Percentiles rank a stretch among this genome's conserved stretches.
These are phyloP conservation scores for Drosophila lacertosa DNA, from an alignment of 1,140 invertebrate species.

Conservation along the genomic window DNA sequence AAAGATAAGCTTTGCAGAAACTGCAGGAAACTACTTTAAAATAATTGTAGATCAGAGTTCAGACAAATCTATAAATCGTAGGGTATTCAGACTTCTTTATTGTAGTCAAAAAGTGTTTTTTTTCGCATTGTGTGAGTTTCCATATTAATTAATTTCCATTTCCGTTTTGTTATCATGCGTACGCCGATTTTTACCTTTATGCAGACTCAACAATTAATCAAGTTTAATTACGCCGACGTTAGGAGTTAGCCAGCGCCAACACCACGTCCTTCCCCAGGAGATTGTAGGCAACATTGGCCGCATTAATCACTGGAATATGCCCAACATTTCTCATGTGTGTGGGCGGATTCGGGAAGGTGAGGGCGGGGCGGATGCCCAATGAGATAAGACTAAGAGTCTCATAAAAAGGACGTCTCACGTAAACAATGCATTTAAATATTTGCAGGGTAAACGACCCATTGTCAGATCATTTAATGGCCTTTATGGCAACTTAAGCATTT, in stretches of 20 bases:
- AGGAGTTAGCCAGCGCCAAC: constrained; percentile 30
- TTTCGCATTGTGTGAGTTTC: constrained; percentile 26
- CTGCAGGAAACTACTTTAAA: no score
- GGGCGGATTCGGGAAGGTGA: constrained; percentile 3
- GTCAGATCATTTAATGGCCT: constrained; percentile 22
- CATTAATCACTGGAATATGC: constrained; percentile 80
- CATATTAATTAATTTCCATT: constrained; percentile 81
- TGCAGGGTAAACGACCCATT: constrained; percentile 26
- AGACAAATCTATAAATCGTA: neutral
- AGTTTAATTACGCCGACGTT: constrained; percentile 72
- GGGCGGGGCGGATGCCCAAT: neutral
- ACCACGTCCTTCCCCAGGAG: constrained; percentile 28
- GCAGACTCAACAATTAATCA: constrained; percentile 79
- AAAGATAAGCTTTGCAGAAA: neutral
- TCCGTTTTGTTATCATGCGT: constrained; percentile 75
- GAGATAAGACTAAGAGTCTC: constrained; percentile 51
- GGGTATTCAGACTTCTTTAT: constrained; percentile 16
- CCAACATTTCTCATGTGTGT: constrained; percentile 70
- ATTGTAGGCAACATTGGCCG: constrained; percentile 53
- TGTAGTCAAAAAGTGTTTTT: constrained; percentile 29
- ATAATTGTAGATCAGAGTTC: no score
- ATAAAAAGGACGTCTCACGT: constrained; percentile 63
- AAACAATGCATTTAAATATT: constrained; percentile 78
- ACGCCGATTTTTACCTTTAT: constrained; percentile 79
- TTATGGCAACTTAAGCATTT: constrained; percentile 8